A percentile compares a stretch with the other conserved stretches of the same genome.
These are phyloP conservation scores for Carabus problematicus DNA, from an alignment of 2,888 invertebrate species.

Conservation along the genomic window DNA sequence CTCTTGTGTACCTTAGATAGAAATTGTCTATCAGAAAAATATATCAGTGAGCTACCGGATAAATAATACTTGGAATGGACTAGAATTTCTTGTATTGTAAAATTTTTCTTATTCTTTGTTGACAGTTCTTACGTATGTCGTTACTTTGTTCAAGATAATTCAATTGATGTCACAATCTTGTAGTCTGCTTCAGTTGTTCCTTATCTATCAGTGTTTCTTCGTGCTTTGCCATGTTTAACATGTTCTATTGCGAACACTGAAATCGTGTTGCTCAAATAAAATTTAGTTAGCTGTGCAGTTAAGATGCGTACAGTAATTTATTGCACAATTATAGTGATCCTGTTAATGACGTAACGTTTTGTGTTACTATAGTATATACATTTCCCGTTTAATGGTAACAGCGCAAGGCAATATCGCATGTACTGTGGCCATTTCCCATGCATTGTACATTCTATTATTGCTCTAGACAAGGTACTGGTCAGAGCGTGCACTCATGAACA, in stretches of 20 bases:
- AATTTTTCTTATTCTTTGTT: no score
- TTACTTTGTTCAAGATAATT: constrained; percentile 19
- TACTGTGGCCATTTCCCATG: constrained; percentile 10
- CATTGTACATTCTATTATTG: constrained; percentile 19
- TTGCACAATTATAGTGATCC: constrained; percentile 11
- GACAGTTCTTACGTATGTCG: neutral
- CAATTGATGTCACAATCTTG: constrained; percentile 28
- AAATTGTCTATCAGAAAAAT: no score
- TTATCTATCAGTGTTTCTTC: no score
- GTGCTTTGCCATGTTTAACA: no score
- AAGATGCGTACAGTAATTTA: constrained; percentile 1
- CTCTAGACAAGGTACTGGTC: neutral
- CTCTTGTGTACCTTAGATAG: no score
- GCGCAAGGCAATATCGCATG: constrained; percentile 23
- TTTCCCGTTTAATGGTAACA: constrained; percentile 9
- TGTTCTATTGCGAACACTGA: no score
- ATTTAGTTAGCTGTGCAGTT: no score
- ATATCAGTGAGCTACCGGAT: no score
- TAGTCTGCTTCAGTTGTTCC: constrained; percentile 10
- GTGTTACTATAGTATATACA: neutral
- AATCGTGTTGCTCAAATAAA: no score
- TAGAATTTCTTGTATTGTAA: no score
- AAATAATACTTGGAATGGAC: no score
- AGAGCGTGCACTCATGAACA: neutral
- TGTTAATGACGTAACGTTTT: constrained; percentile 7